Evolutionary conservation across 2,113 vertebrate genomes (phyloP).

Genomic region (Hiodon alosoides): DNA sequence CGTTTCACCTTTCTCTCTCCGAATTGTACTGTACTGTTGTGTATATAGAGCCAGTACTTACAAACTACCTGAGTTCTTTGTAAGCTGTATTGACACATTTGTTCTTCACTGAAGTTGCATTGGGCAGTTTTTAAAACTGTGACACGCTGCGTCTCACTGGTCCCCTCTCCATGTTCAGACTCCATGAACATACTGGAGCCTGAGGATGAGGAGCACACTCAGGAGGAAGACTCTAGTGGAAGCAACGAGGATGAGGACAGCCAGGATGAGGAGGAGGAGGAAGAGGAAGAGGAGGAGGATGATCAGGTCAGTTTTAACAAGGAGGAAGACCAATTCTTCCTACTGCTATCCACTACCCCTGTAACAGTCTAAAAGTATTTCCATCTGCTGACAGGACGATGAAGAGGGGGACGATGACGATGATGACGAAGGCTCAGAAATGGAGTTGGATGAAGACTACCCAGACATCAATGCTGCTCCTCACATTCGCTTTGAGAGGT

Average conservation of each 20-base stretch:
- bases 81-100: no score
- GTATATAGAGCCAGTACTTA: no score
- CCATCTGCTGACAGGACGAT: slow-evolving; percentile 65
- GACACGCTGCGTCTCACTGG: no score
- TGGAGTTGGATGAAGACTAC: slow-evolving; percentile 92
- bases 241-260: slow-evolving; percentile 91
- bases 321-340: background rate
- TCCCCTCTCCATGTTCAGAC: slow-evolving; percentile 54
- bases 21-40: no score
- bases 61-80: no score
- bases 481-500: slow-evolving; percentile 87
- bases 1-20: no score
- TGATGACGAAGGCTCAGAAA: slow-evolving; percentile 93
- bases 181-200: slow-evolving; percentile 93
- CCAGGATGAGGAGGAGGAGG: slow-evolving; percentile 89
- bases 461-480: slow-evolving; percentile 87
- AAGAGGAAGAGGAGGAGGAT: slow-evolving; percentile 70
- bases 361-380: no score
- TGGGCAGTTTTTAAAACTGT: no score
- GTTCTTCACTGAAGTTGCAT: no score
- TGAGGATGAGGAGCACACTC: slow-evolving; percentile 90
- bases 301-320: slow-evolving; percentile 69
- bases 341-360: no score
- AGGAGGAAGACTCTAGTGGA: slow-evolving; percentile 89
- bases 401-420: slow-evolving; percentile 92